These are phyloP conservation scores for Leptura quadrifasciata DNA, from an alignment of 2,888 invertebrate species.

Conservation along the genomic window DNA sequence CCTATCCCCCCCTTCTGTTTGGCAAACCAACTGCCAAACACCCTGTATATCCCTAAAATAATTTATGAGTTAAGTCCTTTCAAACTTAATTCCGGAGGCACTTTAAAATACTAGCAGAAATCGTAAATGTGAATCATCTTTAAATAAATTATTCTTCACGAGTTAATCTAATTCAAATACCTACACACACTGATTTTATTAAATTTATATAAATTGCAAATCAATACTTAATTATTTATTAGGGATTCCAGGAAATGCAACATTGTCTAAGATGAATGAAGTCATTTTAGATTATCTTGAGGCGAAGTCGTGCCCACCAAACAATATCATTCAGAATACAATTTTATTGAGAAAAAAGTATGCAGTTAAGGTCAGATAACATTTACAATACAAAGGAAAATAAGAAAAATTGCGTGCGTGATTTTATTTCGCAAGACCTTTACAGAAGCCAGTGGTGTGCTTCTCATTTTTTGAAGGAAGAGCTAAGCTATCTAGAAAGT, in stretches of 20 bases:
- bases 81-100: no score
- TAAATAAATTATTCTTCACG: neutral
- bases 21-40: no score
- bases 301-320: constrained; percentile 44
- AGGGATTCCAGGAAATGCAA: constrained; percentile 40
- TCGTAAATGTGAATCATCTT: neutral
- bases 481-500: no score
- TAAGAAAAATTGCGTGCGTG: constrained; percentile 37
- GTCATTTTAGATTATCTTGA: constrained; percentile 44
- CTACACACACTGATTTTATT: neutral
- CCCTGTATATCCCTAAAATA: no score
- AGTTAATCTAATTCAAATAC: neutral
- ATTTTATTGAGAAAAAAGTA: constrained; percentile 38
- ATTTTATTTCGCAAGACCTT: constrained; percentile 42
- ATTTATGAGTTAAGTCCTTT: no score
- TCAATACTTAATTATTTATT: constrained; percentile 42
- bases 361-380: constrained; percentile 40
- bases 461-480: neutral
- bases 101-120: neutral
- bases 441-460: constrained; percentile 7
- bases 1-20: no score
- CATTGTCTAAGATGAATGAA: constrained; percentile 46
- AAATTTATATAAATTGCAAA: constrained; percentile 14
- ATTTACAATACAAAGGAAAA: constrained; percentile 30
- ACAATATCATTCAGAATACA: constrained; percentile 46